A percentile compares a stretch with the other conserved stretches of the same genome.
Conservation (phyloP, 2,797 vertebrate genomes). For the Neoniphon sammara region DNA sequence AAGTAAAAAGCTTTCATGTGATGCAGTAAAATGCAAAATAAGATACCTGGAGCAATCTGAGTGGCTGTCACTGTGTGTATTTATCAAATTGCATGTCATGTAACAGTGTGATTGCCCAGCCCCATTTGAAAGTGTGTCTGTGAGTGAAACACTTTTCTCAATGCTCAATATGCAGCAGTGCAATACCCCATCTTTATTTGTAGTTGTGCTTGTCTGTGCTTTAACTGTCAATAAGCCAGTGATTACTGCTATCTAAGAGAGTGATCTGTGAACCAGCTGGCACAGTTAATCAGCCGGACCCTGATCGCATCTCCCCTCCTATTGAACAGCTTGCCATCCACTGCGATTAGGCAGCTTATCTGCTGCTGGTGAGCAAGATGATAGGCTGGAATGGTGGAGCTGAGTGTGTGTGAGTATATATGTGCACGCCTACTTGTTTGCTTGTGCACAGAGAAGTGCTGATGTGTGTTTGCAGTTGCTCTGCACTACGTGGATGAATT, state of each 20-base stretch:
- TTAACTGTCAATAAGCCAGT: constrained; percentile 63
- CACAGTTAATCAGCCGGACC: constrained; percentile 72
- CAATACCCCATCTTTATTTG: constrained; percentile 40
- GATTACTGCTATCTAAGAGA: constrained; percentile 69
- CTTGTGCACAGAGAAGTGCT: no score
- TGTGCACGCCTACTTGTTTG: not conserved
- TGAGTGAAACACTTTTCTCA: constrained; percentile 17
- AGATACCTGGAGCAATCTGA: constrained; percentile 23
- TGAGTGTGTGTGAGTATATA: constrained; percentile 29
- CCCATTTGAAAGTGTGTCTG: constrained; percentile 16
- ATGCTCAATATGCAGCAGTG: constrained; percentile 31
- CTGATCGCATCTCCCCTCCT: constrained; percentile 67
- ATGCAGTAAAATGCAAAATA: not conserved
- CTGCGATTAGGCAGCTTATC: constrained; percentile 75
- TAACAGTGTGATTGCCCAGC: not conserved
- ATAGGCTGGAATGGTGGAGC: constrained; percentile 32
- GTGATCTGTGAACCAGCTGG: constrained; percentile 72
- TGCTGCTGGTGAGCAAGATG: constrained; percentile 20
- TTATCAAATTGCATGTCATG: constrained; percentile 27
- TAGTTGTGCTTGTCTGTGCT: constrained; percentile 43
- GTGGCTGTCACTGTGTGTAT: constrained; percentile 1
- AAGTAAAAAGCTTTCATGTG: constrained; percentile 15
- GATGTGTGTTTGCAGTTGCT: constrained; percentile 30
- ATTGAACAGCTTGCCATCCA: constrained; percentile 69
- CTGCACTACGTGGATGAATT: constrained; percentile 11